Evolutionary conservation across 2,888 invertebrate genomes (phyloP).

Genomic region (Ceratothoa steindachneri): DNA sequence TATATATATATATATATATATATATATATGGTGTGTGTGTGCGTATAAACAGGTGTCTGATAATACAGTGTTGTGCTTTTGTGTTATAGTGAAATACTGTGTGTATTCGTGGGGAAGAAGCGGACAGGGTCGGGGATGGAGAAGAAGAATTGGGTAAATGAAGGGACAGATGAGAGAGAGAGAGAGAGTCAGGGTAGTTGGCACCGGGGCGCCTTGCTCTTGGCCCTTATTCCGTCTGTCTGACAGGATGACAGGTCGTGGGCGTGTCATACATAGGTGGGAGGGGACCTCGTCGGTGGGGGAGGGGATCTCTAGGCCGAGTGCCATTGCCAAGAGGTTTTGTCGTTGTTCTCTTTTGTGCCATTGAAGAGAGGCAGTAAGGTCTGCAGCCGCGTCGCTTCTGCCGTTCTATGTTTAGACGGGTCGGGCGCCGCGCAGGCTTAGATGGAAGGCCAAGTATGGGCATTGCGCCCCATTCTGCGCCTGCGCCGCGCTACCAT

Average conservation of each 20-base stretch:
- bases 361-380: not conserved
- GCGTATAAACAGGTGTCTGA: slow-evolving; percentile 11
- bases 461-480: no score
- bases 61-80: no score
- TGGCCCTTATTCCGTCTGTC: not conserved
- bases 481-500: no score
- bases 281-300: not conserved
- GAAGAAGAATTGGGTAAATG: not conserved
- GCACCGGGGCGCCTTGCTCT: not conserved
- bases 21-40: no score
- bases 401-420: not conserved
- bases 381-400: not conserved
- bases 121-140: not conserved
- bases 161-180: not conserved
- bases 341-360: not conserved
- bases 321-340: slow-evolving; percentile 12
- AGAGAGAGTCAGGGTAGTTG: not conserved
- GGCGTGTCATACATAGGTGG: slow-evolving; percentile 17
- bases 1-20: slow-evolving; percentile 23
- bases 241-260: slow-evolving; percentile 6
- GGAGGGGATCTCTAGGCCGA: not conserved
- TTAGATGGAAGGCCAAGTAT: not conserved
- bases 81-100: no score
- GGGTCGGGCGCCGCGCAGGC: not conserved
- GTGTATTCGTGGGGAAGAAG: not conserved